Base-by-base conservation (phyloP, 2,113 vertebrate species). In the Jaculus jaculus region DNA sequence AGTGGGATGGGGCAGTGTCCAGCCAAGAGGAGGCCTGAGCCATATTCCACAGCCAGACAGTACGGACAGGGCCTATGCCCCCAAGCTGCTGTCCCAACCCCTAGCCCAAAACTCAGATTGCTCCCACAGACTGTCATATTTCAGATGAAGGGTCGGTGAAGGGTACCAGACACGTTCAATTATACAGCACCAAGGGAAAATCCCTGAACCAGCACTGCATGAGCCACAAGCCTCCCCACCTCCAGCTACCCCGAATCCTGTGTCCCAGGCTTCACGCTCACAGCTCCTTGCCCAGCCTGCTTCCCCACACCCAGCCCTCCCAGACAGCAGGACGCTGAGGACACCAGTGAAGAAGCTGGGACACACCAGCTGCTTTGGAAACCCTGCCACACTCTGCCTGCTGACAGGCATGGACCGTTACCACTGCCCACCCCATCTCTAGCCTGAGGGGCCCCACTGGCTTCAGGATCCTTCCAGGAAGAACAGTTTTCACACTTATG, bases 401-500 rank as follows among this genome's bases (percentile, higher is more conserved):
- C 74, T 51, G 9, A 5, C 34, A 17, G 17, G 37, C 32, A 32
- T 30, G 17, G 24, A 39, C 60, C 34, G 30, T 30, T 34, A 39
- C 80, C 42, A n/a, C 68, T 51, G 10, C 37, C 65, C 66, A 26
- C 24, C 0, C 2, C 3, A 2, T 28, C 71, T 60, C 71, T 65
- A 18, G 81, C 32, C 32, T 37, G 0, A 54, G 23, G 11, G 32
- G 61, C 34, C 73, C 37, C 24, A 32, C 4, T 13, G 18, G 86
- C 61, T 89, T 74, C 74, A 0, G 20, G 71, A 28, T 30, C 51
- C 84, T 37, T 79, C 89, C 63, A 42, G 32, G 23, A 66, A 32
- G 0, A 47, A 23, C 0, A 0, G 13, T 32, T 42, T 66, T 13
- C 24, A 18, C 34, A 0, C 37, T 1, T 42, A 4, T 0, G 13